Percentiles rank a stretch among this genome's conserved stretches.
Conservation (phyloP, 2,888 invertebrate genomes). For the Dryobota labecula region DNA sequence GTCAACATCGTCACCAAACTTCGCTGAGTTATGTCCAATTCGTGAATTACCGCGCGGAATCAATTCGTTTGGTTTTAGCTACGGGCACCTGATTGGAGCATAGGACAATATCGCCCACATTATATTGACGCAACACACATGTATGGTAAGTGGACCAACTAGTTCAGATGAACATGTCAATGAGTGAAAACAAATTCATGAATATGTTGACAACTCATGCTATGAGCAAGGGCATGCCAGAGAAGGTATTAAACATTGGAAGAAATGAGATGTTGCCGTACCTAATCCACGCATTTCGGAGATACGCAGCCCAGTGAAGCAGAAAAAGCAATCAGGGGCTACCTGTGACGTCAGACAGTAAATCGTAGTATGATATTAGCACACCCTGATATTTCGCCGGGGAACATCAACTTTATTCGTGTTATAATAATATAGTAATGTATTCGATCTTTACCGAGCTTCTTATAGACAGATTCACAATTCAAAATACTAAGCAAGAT, state of each 20-base stretch:
- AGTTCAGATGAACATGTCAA: constrained; percentile 35
- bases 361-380: constrained; percentile 1
- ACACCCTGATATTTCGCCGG: neutral
- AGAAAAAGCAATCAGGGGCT: constrained; percentile 7
- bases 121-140: constrained; percentile 54
- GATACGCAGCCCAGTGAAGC: neutral
- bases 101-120: constrained; percentile 73
- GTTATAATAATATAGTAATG: neutral
- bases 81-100: constrained; percentile 51
- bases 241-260: neutral
- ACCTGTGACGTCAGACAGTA: neutral
- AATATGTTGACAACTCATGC: neutral
- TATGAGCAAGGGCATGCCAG: neutral
- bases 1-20: constrained; percentile 46
- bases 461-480: too few species aligned
- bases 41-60: constrained; percentile 53
- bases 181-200: neutral
- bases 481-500: neutral
- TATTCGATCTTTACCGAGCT: neutral
- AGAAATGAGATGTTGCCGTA: neutral
- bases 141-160: constrained; percentile 69
- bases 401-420: neutral
- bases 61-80: constrained; percentile 43
- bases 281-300: neutral
- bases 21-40: constrained; percentile 45